Evolutionary conservation across 2,113 vertebrate species (phyloP).

Genomic region (Salvelinus fontinalis): DNA sequence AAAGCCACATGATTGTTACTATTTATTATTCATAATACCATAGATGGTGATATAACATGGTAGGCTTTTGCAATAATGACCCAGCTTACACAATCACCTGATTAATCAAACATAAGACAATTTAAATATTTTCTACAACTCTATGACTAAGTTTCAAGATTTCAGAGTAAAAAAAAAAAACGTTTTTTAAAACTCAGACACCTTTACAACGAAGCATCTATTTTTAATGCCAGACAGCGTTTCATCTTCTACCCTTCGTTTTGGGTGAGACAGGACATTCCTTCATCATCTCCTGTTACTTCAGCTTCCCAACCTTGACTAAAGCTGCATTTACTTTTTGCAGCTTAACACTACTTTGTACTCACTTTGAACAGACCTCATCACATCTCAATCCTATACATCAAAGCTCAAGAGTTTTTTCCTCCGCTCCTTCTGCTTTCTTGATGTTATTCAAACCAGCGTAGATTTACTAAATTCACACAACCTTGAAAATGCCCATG

Average conservation of each 20-base stretch:
- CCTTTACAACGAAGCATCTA: constrained; percentile 65
- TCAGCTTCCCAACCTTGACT: constrained; percentile 66
- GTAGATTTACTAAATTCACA: constrained; percentile 67
- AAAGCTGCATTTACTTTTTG: constrained; percentile 74
- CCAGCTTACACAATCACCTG: constrained; percentile 16
- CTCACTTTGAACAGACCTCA: constrained; percentile 75
- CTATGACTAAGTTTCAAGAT: constrained; percentile 50
- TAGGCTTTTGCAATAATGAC: constrained; percentile 31
- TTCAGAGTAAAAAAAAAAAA: constrained; percentile 65
- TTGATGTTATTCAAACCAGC: constrained; percentile 68
- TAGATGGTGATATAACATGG: constrained; percentile 34
- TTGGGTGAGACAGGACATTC: constrained; percentile 62
- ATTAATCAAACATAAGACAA: constrained; percentile 51
- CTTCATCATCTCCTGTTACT: constrained; percentile 66
- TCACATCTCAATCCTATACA: constrained; percentile 77
- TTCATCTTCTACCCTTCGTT: constrained; percentile 68
- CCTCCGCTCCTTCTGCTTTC: constrained; percentile 48
- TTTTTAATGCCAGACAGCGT: constrained; percentile 73
- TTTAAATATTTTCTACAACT: constrained; percentile 5
- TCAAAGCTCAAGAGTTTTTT: constrained; percentile 64
- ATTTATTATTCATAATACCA: constrained; percentile 45
- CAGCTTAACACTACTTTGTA: constrained; percentile 71
- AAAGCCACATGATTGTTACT: constrained; percentile 27
- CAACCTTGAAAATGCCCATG: constrained; percentile 61
- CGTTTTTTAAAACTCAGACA: constrained; percentile 61